phyloP scores from a whole-genome alignment of 2,797 vertebrate species.

The Trematomus bernacchii region DNA sequence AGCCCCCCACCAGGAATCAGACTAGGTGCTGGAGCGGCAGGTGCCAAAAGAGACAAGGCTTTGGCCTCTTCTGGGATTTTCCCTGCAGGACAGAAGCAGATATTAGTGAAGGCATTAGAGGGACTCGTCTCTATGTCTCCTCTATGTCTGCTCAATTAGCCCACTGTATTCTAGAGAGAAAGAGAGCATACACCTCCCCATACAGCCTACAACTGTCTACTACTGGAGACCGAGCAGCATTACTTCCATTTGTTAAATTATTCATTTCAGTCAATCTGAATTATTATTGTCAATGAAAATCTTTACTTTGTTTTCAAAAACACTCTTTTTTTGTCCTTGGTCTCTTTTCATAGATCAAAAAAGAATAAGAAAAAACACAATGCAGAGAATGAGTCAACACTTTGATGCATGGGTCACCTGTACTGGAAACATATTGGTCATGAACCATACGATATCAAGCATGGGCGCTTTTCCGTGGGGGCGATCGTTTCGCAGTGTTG shows the following conservation, averaged over 20 bases:
- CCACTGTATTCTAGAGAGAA: slow-evolving; percentile 89
- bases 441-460: slow-evolving; percentile 99
- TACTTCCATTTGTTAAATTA: slow-evolving; percentile 56
- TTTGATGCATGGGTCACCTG: slow-evolving; percentile 99
- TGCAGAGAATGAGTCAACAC: slow-evolving; percentile 98
- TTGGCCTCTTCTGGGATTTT: slow-evolving; percentile 99
- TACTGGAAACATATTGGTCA: slow-evolving; percentile 99
- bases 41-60: slow-evolving; percentile 95
- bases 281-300: slow-evolving; percentile 54
- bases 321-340: slow-evolving; percentile 56
- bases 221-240: slow-evolving; percentile 71
- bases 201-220: slow-evolving; percentile 75
- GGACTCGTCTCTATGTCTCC: slow-evolving; percentile 80
- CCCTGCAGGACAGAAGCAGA: slow-evolving; percentile 87
- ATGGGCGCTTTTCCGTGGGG: slow-evolving; percentile 89
- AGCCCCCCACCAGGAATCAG: slow-evolving; percentile 95
- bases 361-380: slow-evolving; percentile 72
- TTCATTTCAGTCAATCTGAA: slow-evolving; percentile 60
- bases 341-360: slow-evolving; percentile 76
- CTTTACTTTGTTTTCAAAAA: slow-evolving; percentile 48
- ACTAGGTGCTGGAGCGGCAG: slow-evolving; percentile 90
- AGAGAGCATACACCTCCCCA: slow-evolving; percentile 78
- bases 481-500: slow-evolving; percentile 98
- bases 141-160: slow-evolving; percentile 90
- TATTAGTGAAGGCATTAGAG: slow-evolving; percentile 81